Evolutionary conservation across 2,797 vertebrate genomes (phyloP).

Genomic region (Anguilla obscura): DNA sequence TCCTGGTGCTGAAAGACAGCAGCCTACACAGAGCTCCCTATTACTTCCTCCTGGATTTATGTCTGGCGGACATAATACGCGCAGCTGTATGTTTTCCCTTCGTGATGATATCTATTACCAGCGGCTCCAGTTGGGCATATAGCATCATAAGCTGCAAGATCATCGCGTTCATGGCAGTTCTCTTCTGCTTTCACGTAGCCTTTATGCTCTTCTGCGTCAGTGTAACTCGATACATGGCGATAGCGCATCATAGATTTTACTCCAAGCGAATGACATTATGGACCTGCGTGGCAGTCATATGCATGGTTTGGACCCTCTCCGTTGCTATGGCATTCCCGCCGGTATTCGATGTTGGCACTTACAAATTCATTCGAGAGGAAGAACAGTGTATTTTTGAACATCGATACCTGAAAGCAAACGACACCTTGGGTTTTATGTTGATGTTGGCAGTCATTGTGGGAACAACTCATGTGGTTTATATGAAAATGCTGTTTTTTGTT

Average conservation of each 20-base stretch:
- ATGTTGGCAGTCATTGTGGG: constrained; percentile 89
- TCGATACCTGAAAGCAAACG: constrained; percentile 89
- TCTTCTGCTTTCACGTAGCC: constrained; percentile 94
- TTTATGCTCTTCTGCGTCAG: constrained; percentile 94
- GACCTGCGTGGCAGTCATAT: constrained; percentile 88
- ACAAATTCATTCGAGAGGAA: constrained; percentile 88
- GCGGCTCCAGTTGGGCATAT: constrained; percentile 82
- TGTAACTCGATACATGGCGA: constrained; percentile 94
- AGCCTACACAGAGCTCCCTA: constrained; percentile 88
- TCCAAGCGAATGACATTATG: constrained; percentile 91
- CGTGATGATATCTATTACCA: constrained; percentile 86
- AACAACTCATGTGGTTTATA: constrained; percentile 89
- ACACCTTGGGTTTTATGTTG: constrained; percentile 92
- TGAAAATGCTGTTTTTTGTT: constrained; percentile 93
- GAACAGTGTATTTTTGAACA: constrained; percentile 95
- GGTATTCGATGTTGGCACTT: constrained; percentile 89
- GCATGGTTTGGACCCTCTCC: constrained; percentile 93
- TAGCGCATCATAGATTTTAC: constrained; percentile 94
- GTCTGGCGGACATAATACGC: constrained; percentile 86
- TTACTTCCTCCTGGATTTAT: constrained; percentile 92
- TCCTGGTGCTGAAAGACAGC: constrained; percentile 87
- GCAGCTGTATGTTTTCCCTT: constrained; percentile 91
- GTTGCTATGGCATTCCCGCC: constrained; percentile 93
- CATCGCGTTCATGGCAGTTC: constrained; percentile 87
- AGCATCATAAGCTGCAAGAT: constrained; percentile 86